Conservation (phyloP, 2,797 vertebrate species). For the Varecia variegata region DNA sequence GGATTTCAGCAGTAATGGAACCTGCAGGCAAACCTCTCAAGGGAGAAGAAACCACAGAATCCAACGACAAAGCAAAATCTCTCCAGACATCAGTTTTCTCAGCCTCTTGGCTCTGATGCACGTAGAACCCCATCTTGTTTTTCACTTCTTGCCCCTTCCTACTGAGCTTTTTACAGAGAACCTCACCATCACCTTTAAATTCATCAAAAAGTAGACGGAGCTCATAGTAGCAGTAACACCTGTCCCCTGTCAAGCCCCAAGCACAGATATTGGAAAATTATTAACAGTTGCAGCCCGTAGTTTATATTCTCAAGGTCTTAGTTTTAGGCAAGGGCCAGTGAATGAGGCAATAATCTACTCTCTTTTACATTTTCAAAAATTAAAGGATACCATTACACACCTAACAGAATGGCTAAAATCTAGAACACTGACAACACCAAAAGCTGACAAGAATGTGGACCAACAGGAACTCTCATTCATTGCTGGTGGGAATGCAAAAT, state of each 20-base stretch:
- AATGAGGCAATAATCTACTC: background rate
- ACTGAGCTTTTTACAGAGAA: background rate
- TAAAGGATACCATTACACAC: background rate
- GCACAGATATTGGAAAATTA: background rate
- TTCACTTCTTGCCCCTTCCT: background rate
- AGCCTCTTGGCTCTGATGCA: background rate
- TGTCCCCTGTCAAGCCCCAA: background rate
- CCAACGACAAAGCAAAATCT: background rate
- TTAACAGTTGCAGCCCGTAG: background rate
- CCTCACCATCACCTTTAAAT: background rate
- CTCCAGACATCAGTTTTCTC: background rate
- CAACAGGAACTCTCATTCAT: background rate
- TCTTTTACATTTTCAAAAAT: background rate
- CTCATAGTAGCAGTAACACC: too few species aligned
- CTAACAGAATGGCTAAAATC: background rate
- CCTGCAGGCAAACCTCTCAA: background rate
- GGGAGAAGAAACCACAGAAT: background rate
- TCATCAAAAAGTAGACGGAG: background rate
- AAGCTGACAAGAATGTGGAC: background rate
- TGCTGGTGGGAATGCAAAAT: too few species aligned
- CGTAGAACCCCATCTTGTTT: background rate
- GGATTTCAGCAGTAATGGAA: background rate
- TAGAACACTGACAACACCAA: background rate
- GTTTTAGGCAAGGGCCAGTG: background rate
- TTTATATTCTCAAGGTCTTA: background rate